These are phyloP conservation scores for Mycetomoellerius zeteki DNA, from an alignment of 1,140 invertebrate genomes.

Conservation along the genomic window DNA sequence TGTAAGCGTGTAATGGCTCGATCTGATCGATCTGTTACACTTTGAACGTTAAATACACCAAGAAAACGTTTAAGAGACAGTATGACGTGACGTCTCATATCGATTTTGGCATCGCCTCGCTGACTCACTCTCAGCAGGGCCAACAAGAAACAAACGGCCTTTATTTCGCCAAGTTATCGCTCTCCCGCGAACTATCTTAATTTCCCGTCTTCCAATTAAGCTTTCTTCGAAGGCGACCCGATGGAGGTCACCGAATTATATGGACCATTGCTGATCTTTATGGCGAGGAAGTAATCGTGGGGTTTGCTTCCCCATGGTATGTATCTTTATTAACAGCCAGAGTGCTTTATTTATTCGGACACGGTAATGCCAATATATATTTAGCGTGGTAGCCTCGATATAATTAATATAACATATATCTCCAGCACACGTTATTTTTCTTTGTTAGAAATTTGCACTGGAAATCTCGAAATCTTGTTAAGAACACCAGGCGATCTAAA, in stretches of 20 bases:
- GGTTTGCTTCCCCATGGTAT: constrained; percentile 60
- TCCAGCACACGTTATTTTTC: not conserved
- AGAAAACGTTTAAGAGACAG: constrained; percentile 14
- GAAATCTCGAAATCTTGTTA: not conserved
- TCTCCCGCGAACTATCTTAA: constrained; percentile 71
- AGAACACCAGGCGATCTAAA: not conserved
- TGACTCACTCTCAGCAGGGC: constrained; percentile 63
- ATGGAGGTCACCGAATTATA: constrained; percentile 71
- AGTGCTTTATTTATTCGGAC: constrained; percentile 69
- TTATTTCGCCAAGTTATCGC: constrained; percentile 68
- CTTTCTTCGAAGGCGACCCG: constrained; percentile 62
- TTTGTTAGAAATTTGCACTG: not conserved
- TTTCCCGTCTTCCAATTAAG: constrained; percentile 75
- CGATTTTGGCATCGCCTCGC: constrained; percentile 43
- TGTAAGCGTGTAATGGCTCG: not conserved
- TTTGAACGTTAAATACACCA: constrained; percentile 1
- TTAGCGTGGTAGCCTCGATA: not conserved
- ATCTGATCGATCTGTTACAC: constrained; percentile 6
- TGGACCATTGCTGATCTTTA: constrained; percentile 77
- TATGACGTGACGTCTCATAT: constrained; percentile 51
- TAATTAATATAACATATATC: constrained; percentile 35
- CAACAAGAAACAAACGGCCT: constrained; percentile 68
- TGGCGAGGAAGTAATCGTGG: constrained; percentile 57
- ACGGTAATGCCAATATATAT: constrained; percentile 8
- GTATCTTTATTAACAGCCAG: constrained; percentile 73